Evolutionary conservation across 2,888 invertebrate genomes (phyloP), one percentile per base, ranked within the genome.

Genomic region (Lapara coniferarum): DNA sequence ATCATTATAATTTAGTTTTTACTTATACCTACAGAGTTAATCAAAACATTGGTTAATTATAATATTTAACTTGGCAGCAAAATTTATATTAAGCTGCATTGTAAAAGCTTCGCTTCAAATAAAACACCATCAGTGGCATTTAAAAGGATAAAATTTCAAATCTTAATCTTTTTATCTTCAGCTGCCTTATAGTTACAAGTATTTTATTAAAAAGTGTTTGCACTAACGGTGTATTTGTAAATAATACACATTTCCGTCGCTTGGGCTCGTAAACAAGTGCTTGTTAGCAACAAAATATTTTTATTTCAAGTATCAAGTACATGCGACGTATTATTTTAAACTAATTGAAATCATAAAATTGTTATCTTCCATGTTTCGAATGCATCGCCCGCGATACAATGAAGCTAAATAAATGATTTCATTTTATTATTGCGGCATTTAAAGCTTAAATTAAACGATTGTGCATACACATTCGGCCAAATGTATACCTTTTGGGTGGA

Each of bases 321-420:
- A 72, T 74, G 74, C 70, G 53, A 68, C 70, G 72, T 75, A 77
- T 80, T 72, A 76, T 72, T 79, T 76, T 75, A 75, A 75, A 70
- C 66, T 79, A 77, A 81, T 81, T 81, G 75, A 80, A 82, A 78
- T 84, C 86, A 77, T 87, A 81, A 88, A 85, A 73, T 49, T 81
- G 78, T 85, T 79, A 84, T 83, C 74, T 77, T 75, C 72, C 71
- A 75, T 73, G 72, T 80, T 81, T 80, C 71, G 69, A 75, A 74
- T 71, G 70, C 71, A 75, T 81, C 81, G 83, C 80, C 82, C 83
- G 86, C 84, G 84, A 73, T 77, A 84, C 81, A 81, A 84, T 84
- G 80, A 80, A 80, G 81, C n/a, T 69, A 55, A 55, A 2, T 63
- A 19, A 25, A 69, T 63, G 53, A 69, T 55, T 69, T 37, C 14